Evolutionary conservation across 1,140 invertebrate genomes (phyloP), one percentile per base, ranked within the genome.

Genomic region (Orius insidiosus): DNA sequence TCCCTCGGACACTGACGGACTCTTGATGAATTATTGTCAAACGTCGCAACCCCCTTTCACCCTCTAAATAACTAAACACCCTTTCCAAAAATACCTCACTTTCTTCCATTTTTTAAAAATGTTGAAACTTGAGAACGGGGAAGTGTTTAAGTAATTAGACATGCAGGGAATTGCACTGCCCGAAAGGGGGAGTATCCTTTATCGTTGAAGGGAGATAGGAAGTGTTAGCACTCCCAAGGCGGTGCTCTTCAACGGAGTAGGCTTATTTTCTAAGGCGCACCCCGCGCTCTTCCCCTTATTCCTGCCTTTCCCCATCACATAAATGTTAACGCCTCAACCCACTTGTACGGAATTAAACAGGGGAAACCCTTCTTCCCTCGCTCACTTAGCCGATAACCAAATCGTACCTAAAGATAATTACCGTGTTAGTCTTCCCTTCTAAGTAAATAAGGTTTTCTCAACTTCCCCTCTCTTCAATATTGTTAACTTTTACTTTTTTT

Each of bases 271-370:
- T 13, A 33, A 46, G 45, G 37, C 32, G 38, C 38, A 5, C 18
- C 15, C 38, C 38, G 6, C 38, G 3, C 24, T 7, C 24, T 7
- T 4, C 24, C 24, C 24, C 24, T n/a, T n/a, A n/a, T n/a, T 4
- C 24, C 24, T 4, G 3, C 24, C 24, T 24, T n/a, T n/a, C n/a
- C 24, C 33, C 37, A 46, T 46, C 45, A 46, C 45, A 46, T 46
- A 46, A 46, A 46, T 46, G 45, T 46, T 46, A 46, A 46, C 45
- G 45, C 45, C 45, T 24, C 16, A 46, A 46, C 34, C 45, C 45
- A 34, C 41, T 46, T 37, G 35, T 46, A 19, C 45, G 45, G 45
- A 38, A 46, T 46, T 46, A 46, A 46, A 46, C 32, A 14, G 34
- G 18, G n/a, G 38, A 40, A 40, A n/a, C 41, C 24, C 16, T 36